Base-by-base conservation (phyloP, 2,888 invertebrate genomes). In the Oscheius onirici region DNA sequence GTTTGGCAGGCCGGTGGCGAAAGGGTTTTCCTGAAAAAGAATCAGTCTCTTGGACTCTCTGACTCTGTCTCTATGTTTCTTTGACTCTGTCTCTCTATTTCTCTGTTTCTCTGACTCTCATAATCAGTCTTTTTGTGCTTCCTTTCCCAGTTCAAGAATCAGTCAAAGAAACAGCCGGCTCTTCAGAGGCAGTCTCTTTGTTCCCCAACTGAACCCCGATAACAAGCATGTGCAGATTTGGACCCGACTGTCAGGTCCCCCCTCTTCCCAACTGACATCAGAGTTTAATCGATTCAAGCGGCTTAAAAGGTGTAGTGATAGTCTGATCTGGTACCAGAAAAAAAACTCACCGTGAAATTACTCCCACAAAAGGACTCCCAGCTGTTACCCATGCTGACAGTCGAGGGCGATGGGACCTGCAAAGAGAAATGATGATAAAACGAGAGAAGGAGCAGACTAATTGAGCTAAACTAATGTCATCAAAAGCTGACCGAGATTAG, bases 1-100 rank as follows among this genome's bases (percentile, higher is more conserved):
- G 63, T 84, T 86, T 15, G 86, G 84, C 5, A 86, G 58, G 20
- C 78, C 80, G 24, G 75, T 73, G 22, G 20, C 17, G 63, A 78
- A 78, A 10, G 72, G 68, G 13, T 66, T 44, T 24, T 57, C 58
- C 74, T 74, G 52, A 28, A 74, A 22, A 22, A 34, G 8, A 34
- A 3, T 8, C 34, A 34, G 8, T 34, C n/a, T 34, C 3, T 34
- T 8, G 3, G 34, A 6, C 34, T 34, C 34, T 34, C 5, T 34
- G 5, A 6, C 34, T 34, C 34, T 34, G 3, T 3, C 34, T 34
- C 34, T 6, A 6, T 34, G 8, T 34, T 34, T 34, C 3, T 34
- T 8, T 34, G 34, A 6, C 34, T 34, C 34, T 34, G 34, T 34
- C 34, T 34, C 34, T 34, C 34, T 34, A 6, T 3, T 8, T 34